Conservation (phyloP, 2,888 invertebrate genomes). For the Sminthurides aquaticus region DNA sequence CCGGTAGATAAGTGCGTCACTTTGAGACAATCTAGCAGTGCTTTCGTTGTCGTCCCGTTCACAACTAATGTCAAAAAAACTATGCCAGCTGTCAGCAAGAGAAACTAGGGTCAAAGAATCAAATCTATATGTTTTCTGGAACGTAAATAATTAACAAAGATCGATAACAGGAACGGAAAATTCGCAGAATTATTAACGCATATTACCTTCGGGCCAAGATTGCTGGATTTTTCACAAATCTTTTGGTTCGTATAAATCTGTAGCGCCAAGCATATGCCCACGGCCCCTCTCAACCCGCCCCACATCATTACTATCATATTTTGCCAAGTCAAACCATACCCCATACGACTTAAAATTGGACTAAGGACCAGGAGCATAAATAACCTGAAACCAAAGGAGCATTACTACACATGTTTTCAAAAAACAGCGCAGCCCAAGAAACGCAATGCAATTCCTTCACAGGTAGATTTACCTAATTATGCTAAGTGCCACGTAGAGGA, state of each 20-base stretch:
- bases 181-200: background rate
- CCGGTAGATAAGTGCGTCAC: slow-evolving; percentile 52
- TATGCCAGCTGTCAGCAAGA: slow-evolving; percentile 55
- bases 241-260: slow-evolving; percentile 52
- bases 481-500: slow-evolving; percentile 47
- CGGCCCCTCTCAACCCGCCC: slow-evolving; percentile 58
- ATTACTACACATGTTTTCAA: background rate
- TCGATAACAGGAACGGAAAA: too few relatives aligned
- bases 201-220: slow-evolving; percentile 40
- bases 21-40: slow-evolving; percentile 53
- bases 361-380: slow-evolving; percentile 52
- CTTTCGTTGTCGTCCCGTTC: slow-evolving; percentile 55
- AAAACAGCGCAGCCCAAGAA: background rate
- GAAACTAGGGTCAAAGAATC: slow-evolving; percentile 50
- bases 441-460: too few relatives aligned
- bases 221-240: slow-evolving; percentile 33
- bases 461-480: too few relatives aligned
- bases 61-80: slow-evolving; percentile 55
- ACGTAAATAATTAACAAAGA: background rate
- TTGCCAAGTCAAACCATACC: slow-evolving; percentile 56
- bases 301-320: slow-evolving; percentile 56
- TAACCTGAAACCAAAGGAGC: slow-evolving; percentile 45
- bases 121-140: background rate
- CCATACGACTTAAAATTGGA: slow-evolving; percentile 52
- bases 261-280: slow-evolving; percentile 55